phyloP scores from a whole-genome alignment of 1,140 invertebrate species.

The Bilobella aurantiaca region DNA sequence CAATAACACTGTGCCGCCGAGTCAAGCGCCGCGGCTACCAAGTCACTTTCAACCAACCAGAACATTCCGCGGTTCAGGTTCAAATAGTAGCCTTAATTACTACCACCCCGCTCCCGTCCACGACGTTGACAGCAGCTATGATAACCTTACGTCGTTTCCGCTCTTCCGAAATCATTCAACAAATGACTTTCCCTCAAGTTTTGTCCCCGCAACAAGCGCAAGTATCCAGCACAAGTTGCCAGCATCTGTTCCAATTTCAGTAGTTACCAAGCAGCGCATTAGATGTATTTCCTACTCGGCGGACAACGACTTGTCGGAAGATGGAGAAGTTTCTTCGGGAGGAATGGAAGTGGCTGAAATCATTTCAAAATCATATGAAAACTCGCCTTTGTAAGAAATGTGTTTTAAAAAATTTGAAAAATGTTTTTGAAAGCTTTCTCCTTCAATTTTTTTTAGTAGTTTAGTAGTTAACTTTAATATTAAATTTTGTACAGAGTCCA shows the following conservation, averaged over 20 bases:
- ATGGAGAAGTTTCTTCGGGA: constrained; percentile 32
- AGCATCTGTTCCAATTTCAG: background rate
- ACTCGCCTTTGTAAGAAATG: constrained; percentile 32
- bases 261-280: constrained; percentile 1
- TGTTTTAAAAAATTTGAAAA: background rate
- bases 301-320: constrained; percentile 29
- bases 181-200: background rate
- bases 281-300: constrained; percentile 15
- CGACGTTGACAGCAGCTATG: background rate
- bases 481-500: constrained; percentile 17
- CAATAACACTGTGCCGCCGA: too few species aligned
- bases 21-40: background rate
- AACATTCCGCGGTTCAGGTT: background rate
- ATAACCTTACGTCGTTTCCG: constrained; percentile 2
- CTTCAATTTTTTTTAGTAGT: background rate
- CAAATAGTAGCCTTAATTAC: background rate
- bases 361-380: constrained; percentile 33
- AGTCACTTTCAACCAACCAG: background rate
- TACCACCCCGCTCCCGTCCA: background rate
- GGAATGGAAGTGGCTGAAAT: constrained; percentile 34
- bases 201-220: background rate
- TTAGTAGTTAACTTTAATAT: background rate
- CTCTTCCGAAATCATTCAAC: background rate
- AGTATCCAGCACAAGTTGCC: background rate
- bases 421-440: background rate